Base-by-base conservation (phyloP, 1,140 invertebrate genomes). In the Anagrus nilaparvatae region DNA sequence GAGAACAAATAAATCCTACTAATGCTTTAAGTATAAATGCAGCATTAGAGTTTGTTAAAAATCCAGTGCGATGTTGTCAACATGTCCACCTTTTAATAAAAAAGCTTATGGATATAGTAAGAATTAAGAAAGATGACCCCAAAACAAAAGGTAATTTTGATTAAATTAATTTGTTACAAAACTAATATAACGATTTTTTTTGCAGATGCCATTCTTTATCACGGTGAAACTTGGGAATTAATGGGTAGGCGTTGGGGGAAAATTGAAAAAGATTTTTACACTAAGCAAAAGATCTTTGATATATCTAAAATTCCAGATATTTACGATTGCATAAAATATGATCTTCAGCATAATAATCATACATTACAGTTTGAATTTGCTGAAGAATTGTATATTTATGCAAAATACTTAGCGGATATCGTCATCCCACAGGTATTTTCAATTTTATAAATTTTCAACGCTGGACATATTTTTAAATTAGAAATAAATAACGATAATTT, bases 231-330 rank as follows among this genome's bases (percentile, higher is more conserved):
- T 0, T 99, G 95, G 96, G 97, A 99, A 57, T 67, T 99, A 25
- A 95, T 99, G 84, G 89, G 92, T 12, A 73, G 96, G 20, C 76
- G 97, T 27, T 99, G 97, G 97, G 85, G 88, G 6, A 99, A 99
- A 68, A 87, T 99, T 34, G 91, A 98, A 57, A 97, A 99, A 64
- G 97, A 99, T 64, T 99, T 99, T 59, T 88, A 82, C 52, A 85
- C 84, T 0, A 97, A 96, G 65, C 81, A 81, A 52, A 89, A 87
- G 45, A 77, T 80, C 13, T 99, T 91, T 70, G 96, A 99, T 61
- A 98, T 99, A 50, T 97, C 92, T 1, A 99, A 99, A 72, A 94
- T 99, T 47, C 96, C 97, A 0, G 97, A 99, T 63, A 99, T 99
- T 49, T 99, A 98, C 59, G 97, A 99, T 70, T 98, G 95, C 61